Percentiles rank a stretch among this genome's conserved stretches.
phyloP scores from a whole-genome alignment of 2,888 invertebrate genomes.

The Imbricaverruca yamaguchii region DNA sequence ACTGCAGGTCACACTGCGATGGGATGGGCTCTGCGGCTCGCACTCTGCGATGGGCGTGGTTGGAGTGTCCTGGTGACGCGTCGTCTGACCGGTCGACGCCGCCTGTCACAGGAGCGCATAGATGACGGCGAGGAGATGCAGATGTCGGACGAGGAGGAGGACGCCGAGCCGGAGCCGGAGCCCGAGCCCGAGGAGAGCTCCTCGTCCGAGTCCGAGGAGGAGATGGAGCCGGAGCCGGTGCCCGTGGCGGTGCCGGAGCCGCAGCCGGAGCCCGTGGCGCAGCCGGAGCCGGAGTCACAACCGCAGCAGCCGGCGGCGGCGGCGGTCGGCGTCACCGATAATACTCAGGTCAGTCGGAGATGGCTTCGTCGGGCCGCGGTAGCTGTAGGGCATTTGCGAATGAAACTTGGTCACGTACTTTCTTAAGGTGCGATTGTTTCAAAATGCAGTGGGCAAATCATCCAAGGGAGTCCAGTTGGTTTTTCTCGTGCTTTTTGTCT shows the following conservation, averaged over 20 bases:
- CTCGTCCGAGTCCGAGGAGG: conserved; percentile 29
- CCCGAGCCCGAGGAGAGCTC: neutral
- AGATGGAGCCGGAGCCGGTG: conserved; percentile 28
- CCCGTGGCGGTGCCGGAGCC: conserved; percentile 26
- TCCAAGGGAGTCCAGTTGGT: too few relatives aligned
- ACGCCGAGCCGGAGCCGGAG: conserved; percentile 7
- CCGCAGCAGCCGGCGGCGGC: conserved; percentile 25
- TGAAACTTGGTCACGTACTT: too few relatives aligned
- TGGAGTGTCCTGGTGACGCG: too few relatives aligned
- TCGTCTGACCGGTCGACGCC: conserved; percentile 35
- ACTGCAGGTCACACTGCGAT: too few relatives aligned
- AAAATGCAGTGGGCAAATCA: too few relatives aligned
- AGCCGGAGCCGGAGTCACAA: conserved; percentile 26
- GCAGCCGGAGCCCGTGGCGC: conserved; percentile 25
- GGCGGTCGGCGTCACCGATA: conserved; percentile 31
- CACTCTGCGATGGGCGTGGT: too few relatives aligned
- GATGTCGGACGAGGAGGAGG: conserved; percentile 47
- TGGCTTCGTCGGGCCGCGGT: too few relatives aligned
- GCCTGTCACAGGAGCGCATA: conserved; percentile 54
- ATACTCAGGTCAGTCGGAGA: conserved; percentile 30
- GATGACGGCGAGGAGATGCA: conserved; percentile 75
- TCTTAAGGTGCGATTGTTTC: too few relatives aligned
- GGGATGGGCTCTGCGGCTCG: too few relatives aligned
- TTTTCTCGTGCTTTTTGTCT: too few relatives aligned
- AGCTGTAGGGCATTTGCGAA: too few relatives aligned